Evolutionary conservation across 1,140 invertebrate species (phyloP), one percentile per base, ranked within the genome.

Genomic region (Drosophila mayri): DNA sequence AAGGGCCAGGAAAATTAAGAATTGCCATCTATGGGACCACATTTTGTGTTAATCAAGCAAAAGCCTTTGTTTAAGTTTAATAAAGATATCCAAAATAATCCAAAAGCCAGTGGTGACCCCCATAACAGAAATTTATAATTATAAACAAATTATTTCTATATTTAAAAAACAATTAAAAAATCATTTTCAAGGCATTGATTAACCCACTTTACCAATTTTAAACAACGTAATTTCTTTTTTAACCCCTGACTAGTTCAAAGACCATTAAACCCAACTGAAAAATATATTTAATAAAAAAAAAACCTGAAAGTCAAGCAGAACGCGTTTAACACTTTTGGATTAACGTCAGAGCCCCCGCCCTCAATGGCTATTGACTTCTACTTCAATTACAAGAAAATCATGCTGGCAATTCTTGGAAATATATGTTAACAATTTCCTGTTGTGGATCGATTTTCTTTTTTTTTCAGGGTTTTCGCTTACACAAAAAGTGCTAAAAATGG

Each of bases 381-480:
- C 37, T 68, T 55, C 35, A 35, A 43, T 67, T 76, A 66, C 47
- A 54, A 10, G 1, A 20, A 62, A 60, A 54, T 52, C 25, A 44
- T 43, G n/a, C 52, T 47, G 35, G 14, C 60, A 80, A 62, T 87
- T 87, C 83, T 58, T 84, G 83, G 84, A 76, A 72, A 71, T 65
- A 76, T 65, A 76, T 83, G 68, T 88, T 74, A 77, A 87, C 72
- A 88, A 87, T 87, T 87, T 87, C 83, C 83, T 88, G 83, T 87
- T 88, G 68, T 77, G 25, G 47, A 54, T 54, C 50, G 32, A 37
- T 64, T 59, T 67, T 76, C 43, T 12, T n/a, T 25, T n/a, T n/a
- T 8, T 11, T 25, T 25, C 25, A 8, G 3, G 84, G 68, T 73
- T 83, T 87, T 74, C 79, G 67, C 62, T 87, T 88, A 73, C 83